phyloP scores from a whole-genome alignment of 2,113 vertebrate species.

The Todiramphus chloris region DNA sequence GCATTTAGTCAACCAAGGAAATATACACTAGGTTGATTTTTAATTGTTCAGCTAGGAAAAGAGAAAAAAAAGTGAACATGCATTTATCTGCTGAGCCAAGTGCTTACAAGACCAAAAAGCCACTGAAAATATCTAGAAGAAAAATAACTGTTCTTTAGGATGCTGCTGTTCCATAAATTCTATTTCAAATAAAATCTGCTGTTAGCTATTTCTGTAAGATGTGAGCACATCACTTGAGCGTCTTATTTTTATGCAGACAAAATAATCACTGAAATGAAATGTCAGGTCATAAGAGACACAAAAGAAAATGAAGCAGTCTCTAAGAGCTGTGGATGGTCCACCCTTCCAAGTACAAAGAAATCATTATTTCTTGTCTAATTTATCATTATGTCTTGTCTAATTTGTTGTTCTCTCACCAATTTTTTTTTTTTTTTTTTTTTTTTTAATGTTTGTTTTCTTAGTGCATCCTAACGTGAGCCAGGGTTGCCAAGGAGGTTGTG shows the following conservation, averaged over 20 bases:
- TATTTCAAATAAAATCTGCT: neutral
- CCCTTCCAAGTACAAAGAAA: neutral
- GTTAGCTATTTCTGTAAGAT: neutral
- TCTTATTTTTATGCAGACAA: neutral
- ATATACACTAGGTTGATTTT: neutral
- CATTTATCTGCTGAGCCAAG: neutral
- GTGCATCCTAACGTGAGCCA: constrained; percentile 89
- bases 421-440: neutral
- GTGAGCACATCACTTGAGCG: neutral
- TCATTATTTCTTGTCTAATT: neutral
- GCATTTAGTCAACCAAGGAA: constrained; percentile 4
- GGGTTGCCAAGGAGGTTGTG: constrained; percentile 94
- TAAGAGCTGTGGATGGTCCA: neutral
- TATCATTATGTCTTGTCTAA: neutral
- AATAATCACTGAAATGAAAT: constrained; percentile 11
- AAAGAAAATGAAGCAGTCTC: neutral
- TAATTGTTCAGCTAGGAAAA: constrained; percentile 2
- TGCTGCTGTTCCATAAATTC: neutral
- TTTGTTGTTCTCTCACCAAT: neutral
- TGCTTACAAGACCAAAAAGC: neutral
- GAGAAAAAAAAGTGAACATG: neutral
- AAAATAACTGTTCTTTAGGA: neutral
- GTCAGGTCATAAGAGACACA: neutral
- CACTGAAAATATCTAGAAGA: neutral
- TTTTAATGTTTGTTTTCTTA: constrained; percentile 67